Evolutionary conservation across 1,140 invertebrate species (phyloP).

Genomic region (Monochamus saltuarius): DNA sequence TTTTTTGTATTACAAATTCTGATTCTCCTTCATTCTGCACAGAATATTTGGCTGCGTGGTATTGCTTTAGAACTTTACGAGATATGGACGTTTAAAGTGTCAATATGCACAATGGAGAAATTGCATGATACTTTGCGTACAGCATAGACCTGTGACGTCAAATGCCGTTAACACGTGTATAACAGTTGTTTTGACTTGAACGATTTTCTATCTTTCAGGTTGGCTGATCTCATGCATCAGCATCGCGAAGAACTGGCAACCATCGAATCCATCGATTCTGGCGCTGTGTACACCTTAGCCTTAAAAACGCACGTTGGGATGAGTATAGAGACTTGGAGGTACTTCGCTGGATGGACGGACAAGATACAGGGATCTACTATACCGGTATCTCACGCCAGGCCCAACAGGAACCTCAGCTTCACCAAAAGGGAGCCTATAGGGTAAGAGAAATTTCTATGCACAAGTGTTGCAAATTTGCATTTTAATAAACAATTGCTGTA

Average conservation of each 20-base stretch:
- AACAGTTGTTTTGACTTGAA: not conserved
- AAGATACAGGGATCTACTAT: constrained; percentile 93
- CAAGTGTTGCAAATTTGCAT: too few relatives aligned
- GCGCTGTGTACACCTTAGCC: constrained; percentile 93
- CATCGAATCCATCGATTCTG: constrained; percentile 88
- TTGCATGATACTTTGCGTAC: too few relatives aligned
- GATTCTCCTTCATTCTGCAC: too few relatives aligned
- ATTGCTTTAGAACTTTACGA: too few relatives aligned
- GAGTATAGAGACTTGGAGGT: constrained; percentile 91
- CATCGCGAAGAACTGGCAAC: constrained; percentile 94
- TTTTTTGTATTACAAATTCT: too few relatives aligned
- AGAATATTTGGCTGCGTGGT: too few relatives aligned
- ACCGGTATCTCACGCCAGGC: constrained; percentile 83
- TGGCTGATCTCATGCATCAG: constrained; percentile 92
- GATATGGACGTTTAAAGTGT: too few relatives aligned
- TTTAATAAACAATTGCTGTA: too few relatives aligned
- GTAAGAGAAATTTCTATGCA: constrained; percentile 47
- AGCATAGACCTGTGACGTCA: too few relatives aligned
- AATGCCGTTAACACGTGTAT: not conserved
- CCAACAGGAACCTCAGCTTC: constrained; percentile 85
- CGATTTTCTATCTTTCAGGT: constrained; percentile 52
- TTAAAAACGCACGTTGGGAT: constrained; percentile 93
- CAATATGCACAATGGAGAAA: too few relatives aligned
- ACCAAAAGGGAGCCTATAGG: constrained; percentile 89
- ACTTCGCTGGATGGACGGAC: constrained; percentile 93